phyloP scores from a whole-genome alignment of 2,797 vertebrate species.

The Acestrorhynchus altus region DNA sequence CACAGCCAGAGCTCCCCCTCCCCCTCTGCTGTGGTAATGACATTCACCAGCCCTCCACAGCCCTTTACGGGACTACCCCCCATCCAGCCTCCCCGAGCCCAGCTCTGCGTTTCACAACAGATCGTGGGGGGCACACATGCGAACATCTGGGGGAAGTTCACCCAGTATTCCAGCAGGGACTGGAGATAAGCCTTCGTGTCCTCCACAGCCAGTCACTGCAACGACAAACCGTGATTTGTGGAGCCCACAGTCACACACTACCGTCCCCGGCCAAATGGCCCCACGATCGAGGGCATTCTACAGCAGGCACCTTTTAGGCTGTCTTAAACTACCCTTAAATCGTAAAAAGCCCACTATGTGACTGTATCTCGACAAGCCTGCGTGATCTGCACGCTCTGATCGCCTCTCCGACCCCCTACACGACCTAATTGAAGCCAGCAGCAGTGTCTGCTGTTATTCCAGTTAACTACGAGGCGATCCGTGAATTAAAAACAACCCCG shows the following conservation, averaged over 20 bases:
- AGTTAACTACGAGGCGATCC: too few relatives aligned
- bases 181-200: too few relatives aligned
- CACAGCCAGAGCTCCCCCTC: constrained; percentile 62
- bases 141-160: not conserved
- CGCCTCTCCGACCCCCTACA: not conserved
- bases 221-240: not conserved
- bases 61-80: constrained; percentile 58
- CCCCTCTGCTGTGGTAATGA: constrained; percentile 78
- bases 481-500: too few relatives aligned
- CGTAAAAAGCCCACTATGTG: too few relatives aligned
- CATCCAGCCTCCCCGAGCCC: constrained; percentile 35
- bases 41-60: constrained; percentile 73
- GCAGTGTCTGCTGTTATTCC: not conserved
- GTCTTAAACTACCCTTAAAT: not conserved
- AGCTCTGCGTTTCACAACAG: constrained; percentile 58
- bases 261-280: constrained; percentile 13
- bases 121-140: constrained; percentile 24
- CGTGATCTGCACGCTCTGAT: too few relatives aligned
- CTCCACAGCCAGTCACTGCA: not conserved
- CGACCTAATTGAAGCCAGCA: not conserved
- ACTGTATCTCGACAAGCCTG: too few relatives aligned
- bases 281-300: constrained; percentile 5
- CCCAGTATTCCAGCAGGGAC: too few relatives aligned
- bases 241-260: not conserved
- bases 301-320: not conserved